Base-by-base conservation (phyloP, 2,797 vertebrate genomes). In the Cichlasoma orientale region DNA sequence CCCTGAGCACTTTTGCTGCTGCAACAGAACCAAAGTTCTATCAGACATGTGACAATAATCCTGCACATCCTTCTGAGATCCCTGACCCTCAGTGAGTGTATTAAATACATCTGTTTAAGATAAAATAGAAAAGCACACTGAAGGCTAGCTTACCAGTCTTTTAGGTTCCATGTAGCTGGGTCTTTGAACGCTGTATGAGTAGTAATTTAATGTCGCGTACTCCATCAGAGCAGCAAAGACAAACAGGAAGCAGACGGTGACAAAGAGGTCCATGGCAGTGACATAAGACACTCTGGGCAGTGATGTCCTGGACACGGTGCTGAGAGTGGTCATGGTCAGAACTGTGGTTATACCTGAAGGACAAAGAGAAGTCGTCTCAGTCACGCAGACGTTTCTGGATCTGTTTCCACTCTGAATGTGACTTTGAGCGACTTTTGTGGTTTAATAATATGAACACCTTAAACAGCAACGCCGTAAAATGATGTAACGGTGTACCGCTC, bases 161-260 rank as follows among this genome's bases (percentile, higher is more conserved):
- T 96, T 97, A n/a, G 95, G 96, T 87, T 97, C 96, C 33, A 93
- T 91, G 91, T 94, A 94, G 63, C 90, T 73, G 16, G 96, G 96
- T 83, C 95, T 96, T 36, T 92, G 93, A 61, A 95, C 90, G 7
- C 97, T 97, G 90, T 94, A 86, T 0, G 97, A 98, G 82, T 97
- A 99, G 90, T 98, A 99, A 92, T 99, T 99, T 77, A 99, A 96
- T 0, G 97, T 96, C 38, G 98, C 98, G 0, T 99, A 99, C 93
- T 99, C 98, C 97, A 99, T 99, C 83, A 99, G 92, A 50, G 98
- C 98, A 18, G 98, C 98, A n/a, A 99, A 99, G 79, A 99, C 98
- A 61, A 99, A 99, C 8, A 99, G 92, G 95, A 99, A 99, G 93
- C 98, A 99, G 75, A 99, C 97, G 0, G 98, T 98, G 90, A 99